Evolutionary conservation across 2,888 invertebrate genomes (phyloP).

Genomic region (Melipona beecheii): DNA sequence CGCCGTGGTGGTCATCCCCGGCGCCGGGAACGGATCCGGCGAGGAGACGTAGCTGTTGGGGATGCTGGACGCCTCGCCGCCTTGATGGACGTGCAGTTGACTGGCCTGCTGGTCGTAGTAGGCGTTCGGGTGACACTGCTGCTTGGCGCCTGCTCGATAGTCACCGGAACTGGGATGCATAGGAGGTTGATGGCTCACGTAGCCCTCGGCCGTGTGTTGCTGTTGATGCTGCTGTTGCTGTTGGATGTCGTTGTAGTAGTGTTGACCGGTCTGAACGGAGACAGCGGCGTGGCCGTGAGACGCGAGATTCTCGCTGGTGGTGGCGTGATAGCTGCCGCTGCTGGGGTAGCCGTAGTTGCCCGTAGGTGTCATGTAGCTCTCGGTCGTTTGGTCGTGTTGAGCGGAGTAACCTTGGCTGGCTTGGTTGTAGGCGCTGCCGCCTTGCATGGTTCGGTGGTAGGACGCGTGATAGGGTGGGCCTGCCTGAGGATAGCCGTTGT

Average conservation of each 20-base stretch:
- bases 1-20: constrained; percentile 83
- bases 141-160: constrained; percentile 74
- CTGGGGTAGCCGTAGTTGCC: constrained; percentile 79
- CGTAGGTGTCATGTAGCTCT: constrained; percentile 75
- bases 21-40: constrained; percentile 85
- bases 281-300: constrained; percentile 84
- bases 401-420: constrained; percentile 69
- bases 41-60: constrained; percentile 84
- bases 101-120: constrained; percentile 79
- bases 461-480: constrained; percentile 85
- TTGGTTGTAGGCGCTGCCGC: constrained; percentile 63
- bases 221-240: constrained; percentile 84
- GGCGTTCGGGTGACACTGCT: constrained; percentile 77
- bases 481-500: constrained; percentile 85
- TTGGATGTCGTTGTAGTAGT: constrained; percentile 85
- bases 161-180: constrained; percentile 80
- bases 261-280: constrained; percentile 82
- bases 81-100: constrained; percentile 82
- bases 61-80: constrained; percentile 85
- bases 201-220: constrained; percentile 75
- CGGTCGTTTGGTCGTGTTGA: constrained; percentile 73
- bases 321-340: constrained; percentile 73
- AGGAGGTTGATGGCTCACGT: constrained; percentile 78
- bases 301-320: constrained; percentile 77
- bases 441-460: constrained; percentile 79